Evolutionary conservation across 2,888 invertebrate species (phyloP).

Genomic region (Acanthosepion pharaonis): DNA sequence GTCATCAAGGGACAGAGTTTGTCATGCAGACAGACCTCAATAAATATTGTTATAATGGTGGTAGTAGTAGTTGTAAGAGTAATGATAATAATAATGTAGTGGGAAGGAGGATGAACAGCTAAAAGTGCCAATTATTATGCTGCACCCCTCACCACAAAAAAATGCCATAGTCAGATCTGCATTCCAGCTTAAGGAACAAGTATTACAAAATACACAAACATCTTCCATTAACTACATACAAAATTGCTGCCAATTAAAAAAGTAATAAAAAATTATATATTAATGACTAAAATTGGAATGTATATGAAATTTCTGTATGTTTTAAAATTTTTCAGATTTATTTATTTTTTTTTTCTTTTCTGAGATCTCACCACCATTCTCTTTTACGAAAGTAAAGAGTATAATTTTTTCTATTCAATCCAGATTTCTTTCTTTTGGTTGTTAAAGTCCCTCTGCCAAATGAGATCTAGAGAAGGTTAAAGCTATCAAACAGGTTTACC

Average conservation of each 20-base stretch:
- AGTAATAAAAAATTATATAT: slow-evolving; percentile 42
- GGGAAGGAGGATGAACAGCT: not conserved
- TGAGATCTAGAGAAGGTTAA: not conserved
- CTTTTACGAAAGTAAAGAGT: not conserved
- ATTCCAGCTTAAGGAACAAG: slow-evolving; percentile 46
- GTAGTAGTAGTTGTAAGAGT: not conserved
- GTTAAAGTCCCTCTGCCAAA: not conserved
- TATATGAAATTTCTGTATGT: slow-evolving; percentile 25
- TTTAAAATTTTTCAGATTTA: not conserved
- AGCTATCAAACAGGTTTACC: slow-evolving; percentile 33
- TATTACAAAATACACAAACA: slow-evolving; percentile 47
- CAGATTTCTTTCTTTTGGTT: not conserved
- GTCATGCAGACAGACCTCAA: slow-evolving; percentile 6
- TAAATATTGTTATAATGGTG: slow-evolving; percentile 43
- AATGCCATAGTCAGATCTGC: slow-evolving; percentile 41
- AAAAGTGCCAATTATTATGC: slow-evolving; percentile 34
- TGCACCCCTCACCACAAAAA: not conserved
- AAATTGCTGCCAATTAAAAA: slow-evolving; percentile 46
- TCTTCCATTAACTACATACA: slow-evolving; percentile 45
- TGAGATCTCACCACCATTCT: slow-evolving; percentile 41
- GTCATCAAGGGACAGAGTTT: not conserved
- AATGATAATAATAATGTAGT: slow-evolving; percentile 6
- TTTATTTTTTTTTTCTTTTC: not conserved
- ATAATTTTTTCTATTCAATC: not conserved
- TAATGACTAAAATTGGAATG: slow-evolving; percentile 45